Evolutionary conservation across 1,140 invertebrate genomes (phyloP), one percentile per base, ranked within the genome.

Genomic region (Atopsyche davidsoni): DNA sequence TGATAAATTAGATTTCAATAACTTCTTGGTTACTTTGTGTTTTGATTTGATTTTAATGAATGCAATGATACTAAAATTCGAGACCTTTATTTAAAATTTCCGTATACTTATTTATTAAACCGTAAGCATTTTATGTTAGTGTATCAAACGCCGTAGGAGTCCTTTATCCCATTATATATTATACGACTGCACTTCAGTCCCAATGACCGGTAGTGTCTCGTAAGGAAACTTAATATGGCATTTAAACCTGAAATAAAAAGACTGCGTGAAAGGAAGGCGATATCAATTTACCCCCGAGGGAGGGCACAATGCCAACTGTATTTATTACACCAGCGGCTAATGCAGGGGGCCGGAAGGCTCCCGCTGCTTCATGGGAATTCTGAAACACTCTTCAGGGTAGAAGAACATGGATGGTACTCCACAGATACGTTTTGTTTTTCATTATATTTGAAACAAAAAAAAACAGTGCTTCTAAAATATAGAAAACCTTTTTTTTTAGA

Each of bases 231-330:
- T 55, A 55, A 55, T 51, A 55, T 43, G 34, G 13, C 43, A 47
- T 18, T 55, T 40, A 46, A 51, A 50, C 35, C 31, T 22, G 38
- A 34, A 46, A 55, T 53, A 41, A 49, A 55, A 55, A 40, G 22
- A 31, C 28, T 13, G 22, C 17, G 34, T 40, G 32, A 55, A 55
- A 28, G 48, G 38, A 28, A 42, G 47, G 51, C 51, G 43, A 55
- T 55, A 55, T 55, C 53, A 55, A 55, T 51, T 55, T 55, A 50
- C 47, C 42, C 53, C 53, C 36, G 25, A 13, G 24, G 23, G 22
- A 21, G 47, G 43, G 25, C 42, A 50, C 22, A 34, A 13, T 19
- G 7, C 23, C 13, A 34, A 40, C 31, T 49, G 40, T 24, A 39
- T 39, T 47, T 47, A 47, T 47, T 10, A 23, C 9, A 9, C 34